Percentiles rank a stretch among this genome's conserved stretches.
These are phyloP conservation scores for Cotesia glomerata DNA, from an alignment of 1,140 invertebrate species.

Conservation along the genomic window DNA sequence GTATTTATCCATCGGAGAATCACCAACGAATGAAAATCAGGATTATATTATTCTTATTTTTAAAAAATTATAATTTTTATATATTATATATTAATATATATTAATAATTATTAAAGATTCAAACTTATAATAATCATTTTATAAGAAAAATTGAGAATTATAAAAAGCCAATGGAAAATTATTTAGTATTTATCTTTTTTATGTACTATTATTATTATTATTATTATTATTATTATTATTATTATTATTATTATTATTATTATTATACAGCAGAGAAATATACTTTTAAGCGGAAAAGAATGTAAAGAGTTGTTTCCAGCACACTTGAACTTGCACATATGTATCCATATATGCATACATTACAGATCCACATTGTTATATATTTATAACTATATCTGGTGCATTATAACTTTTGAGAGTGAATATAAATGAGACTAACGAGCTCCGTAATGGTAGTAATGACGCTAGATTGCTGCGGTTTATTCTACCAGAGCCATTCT, in stretches of 20 bases:
- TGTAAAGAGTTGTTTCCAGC: too few species aligned
- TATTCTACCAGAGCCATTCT: constrained; percentile 15
- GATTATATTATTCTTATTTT: background rate
- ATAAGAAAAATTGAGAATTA: too few species aligned
- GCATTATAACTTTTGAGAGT: constrained; percentile 31
- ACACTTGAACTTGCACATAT: too few species aligned
- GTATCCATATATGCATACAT: background rate
- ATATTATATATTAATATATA: too few species aligned
- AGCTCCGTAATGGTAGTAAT: constrained; percentile 61
- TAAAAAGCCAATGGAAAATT: too few species aligned
- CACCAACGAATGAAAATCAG: background rate
- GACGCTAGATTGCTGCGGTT: constrained; percentile 57
- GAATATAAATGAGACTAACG: constrained; percentile 65
- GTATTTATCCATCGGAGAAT: constrained; percentile 10
- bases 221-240: too few species aligned
- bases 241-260: too few species aligned
- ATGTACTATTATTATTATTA: too few species aligned
- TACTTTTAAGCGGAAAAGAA: too few species aligned
- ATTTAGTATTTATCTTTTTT: too few species aligned
- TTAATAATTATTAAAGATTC: background rate
- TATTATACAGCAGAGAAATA: too few species aligned
- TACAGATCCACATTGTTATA: background rate
- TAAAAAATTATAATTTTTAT: too few species aligned
- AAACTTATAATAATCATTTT: background rate
- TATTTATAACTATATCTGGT: background rate